Conservation (phyloP, 2,113 vertebrate species). For the Hydropotes inermis region DNA sequence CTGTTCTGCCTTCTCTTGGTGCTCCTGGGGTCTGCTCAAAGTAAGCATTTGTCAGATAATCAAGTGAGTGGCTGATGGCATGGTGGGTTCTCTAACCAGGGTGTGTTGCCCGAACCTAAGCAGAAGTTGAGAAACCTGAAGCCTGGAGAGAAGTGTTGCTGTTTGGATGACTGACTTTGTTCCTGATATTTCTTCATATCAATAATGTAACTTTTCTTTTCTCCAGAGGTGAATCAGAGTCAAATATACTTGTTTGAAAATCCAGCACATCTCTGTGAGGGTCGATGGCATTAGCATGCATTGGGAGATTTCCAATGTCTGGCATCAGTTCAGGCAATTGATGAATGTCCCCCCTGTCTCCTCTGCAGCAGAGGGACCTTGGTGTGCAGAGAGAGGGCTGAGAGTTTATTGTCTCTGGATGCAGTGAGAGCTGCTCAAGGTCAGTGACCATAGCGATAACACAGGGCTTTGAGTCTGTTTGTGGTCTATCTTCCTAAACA, state of each 20-base stretch:
- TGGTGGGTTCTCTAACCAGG: background rate
- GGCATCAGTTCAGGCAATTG: background rate
- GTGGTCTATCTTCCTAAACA: constrained; percentile 22
- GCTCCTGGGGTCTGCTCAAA: background rate
- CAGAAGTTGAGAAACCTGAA: background rate
- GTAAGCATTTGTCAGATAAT: background rate
- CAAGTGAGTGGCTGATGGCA: background rate
- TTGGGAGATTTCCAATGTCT: constrained; percentile 39
- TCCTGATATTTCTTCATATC: constrained; percentile 37
- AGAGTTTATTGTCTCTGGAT: background rate
- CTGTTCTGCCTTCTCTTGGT: background rate
- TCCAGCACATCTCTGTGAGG: constrained; percentile 17
- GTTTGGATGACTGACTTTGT: background rate
- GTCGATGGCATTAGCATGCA: constrained; percentile 46
- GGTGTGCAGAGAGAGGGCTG: background rate
- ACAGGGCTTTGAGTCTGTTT: background rate
- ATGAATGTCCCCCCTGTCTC: constrained; percentile 30
- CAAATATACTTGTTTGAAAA: constrained; percentile 44
- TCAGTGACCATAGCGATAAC: background rate
- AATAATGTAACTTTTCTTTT: constrained; percentile 45
- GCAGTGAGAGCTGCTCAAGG: constrained; percentile 2
- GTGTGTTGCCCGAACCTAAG: background rate
- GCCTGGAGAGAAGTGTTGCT: background rate
- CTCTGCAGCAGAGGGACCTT: background rate
- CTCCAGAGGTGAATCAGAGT: constrained; percentile 52